A percentile compares a stretch with the other conserved stretches of the same genome.
These are phyloP conservation scores for Sternarchorhynchus goeldii DNA, from an alignment of 2,797 vertebrate species.

Conservation along the genomic window DNA sequence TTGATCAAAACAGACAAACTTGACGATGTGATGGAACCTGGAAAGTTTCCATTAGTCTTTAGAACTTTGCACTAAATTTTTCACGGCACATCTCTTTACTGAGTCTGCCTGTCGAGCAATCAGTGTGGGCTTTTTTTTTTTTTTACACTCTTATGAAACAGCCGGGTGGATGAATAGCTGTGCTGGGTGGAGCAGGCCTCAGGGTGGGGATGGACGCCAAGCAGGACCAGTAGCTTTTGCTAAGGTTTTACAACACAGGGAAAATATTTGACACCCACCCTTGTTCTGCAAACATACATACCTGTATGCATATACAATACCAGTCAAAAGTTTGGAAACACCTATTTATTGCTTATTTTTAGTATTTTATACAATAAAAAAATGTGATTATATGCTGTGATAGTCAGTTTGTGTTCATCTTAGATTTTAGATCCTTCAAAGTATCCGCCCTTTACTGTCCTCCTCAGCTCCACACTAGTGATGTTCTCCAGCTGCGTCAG, in stretches of 20 bases:
- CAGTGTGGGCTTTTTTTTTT: neutral
- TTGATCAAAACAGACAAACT: constrained; percentile 13
- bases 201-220: constrained; percentile 23
- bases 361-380: too few relatives aligned
- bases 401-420: too few relatives aligned
- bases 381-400: too few relatives aligned
- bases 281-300: constrained; percentile 4
- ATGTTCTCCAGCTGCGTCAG: too few relatives aligned
- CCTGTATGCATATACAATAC: too few relatives aligned
- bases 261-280: constrained; percentile 23
- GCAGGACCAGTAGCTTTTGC: constrained; percentile 37
- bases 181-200: constrained; percentile 44
- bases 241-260: constrained; percentile 8
- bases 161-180: constrained; percentile 36
- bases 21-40: neutral
- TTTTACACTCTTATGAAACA: constrained; percentile 18
- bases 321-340: too few relatives aligned
- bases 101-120: neutral
- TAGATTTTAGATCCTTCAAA: too few relatives aligned
- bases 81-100: constrained; percentile 1
- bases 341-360: too few relatives aligned
- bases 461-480: too few relatives aligned
- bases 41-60: neutral
- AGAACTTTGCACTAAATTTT: constrained; percentile 3
- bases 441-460: too few relatives aligned